phyloP scores from a whole-genome alignment of 2,113 vertebrate genomes.

The Calyptommatus sinebrachiatus region DNA sequence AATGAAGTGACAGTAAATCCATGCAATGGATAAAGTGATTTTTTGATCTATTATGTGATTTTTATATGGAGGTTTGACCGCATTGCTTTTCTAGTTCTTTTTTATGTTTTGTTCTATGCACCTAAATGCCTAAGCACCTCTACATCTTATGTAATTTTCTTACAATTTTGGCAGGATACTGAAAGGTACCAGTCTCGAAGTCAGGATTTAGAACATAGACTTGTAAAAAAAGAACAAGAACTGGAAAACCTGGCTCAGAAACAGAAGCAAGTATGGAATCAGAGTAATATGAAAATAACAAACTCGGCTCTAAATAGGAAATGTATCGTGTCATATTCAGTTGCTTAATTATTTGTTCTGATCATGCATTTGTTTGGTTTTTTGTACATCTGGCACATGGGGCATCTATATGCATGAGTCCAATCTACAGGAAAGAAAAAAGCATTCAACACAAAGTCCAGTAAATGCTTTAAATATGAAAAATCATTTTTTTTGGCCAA shows the following conservation, averaged over 20 bases:
- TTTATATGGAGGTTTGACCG: rapidly evolving
- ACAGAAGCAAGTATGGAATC: conserved; percentile 77
- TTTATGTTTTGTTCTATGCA: neutral
- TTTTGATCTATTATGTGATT: too few species aligned
- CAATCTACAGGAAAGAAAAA: too few species aligned
- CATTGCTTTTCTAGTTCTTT: neutral
- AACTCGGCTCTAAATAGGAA: neutral
- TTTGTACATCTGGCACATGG: too few species aligned
- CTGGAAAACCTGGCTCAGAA: conserved; percentile 82
- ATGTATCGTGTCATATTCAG: neutral
- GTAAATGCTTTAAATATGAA: too few species aligned
- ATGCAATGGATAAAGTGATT: too few species aligned
- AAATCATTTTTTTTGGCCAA: too few species aligned
- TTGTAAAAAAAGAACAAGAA: conserved; percentile 84
- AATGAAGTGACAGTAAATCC: too few species aligned
- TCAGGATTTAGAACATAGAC: conserved; percentile 79
- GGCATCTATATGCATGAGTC: too few species aligned
- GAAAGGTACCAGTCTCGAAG: conserved; percentile 80
- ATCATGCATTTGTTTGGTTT: too few species aligned
- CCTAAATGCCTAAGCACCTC: too few species aligned
- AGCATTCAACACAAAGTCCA: too few species aligned
- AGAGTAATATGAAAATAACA: neutral
- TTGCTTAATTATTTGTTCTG: neutral
- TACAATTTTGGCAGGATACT: conserved; percentile 75
- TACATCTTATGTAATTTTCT: conserved; percentile 3